Evolutionary conservation across 2,113 vertebrate genomes (phyloP), one percentile per base, ranked within the genome.

Genomic region (Bubo bubo): DNA sequence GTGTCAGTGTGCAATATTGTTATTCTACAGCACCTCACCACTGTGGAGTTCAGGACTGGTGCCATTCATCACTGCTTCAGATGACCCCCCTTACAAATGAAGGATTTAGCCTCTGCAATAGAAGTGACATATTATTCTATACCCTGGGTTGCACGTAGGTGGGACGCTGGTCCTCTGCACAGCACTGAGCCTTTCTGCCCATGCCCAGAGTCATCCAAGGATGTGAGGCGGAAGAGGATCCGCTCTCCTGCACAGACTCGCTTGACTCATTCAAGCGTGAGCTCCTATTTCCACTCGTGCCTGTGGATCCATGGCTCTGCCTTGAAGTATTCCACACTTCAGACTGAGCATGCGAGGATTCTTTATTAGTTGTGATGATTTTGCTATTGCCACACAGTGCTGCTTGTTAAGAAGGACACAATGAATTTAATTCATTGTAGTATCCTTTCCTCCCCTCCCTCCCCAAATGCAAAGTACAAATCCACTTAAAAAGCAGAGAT

Each of bases 401-500:
- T 62, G 64, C 86, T 80, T 64, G 34, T 71, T 96, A 86, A 82
- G 66, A 94, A 53, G 17, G 63, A 77, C 23, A 39, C 66, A 85
- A 66, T 43, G 58, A 81, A 74, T 72, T 95, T 95, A 75, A 62
- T 59, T 49, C 79, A 43, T 12, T 49, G 39, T 9, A 11, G 47
- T 49, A 71, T 52, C 14, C 53, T 20, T 53, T 68, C 24, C 63
- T 70, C 9, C 12, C 26, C 23, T 55, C 67, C 30, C 79, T 95
- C 47, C 63, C 39, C 53, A 86, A 92, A 85, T 28, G 55, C 49
- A 76, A 93, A 58, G 79, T 72, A 53, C 85, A 94, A 91, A 93
- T 94, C 58, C 85, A 83, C 66, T 96, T 95, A 86, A 90, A 97
- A 94, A 47, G 50, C 28, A 0, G 79, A 45, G 56, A 68, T 95